These are phyloP conservation scores for Eristalinus aeneus DNA, from an alignment of 2,888 invertebrate species.

Conservation along the genomic window DNA sequence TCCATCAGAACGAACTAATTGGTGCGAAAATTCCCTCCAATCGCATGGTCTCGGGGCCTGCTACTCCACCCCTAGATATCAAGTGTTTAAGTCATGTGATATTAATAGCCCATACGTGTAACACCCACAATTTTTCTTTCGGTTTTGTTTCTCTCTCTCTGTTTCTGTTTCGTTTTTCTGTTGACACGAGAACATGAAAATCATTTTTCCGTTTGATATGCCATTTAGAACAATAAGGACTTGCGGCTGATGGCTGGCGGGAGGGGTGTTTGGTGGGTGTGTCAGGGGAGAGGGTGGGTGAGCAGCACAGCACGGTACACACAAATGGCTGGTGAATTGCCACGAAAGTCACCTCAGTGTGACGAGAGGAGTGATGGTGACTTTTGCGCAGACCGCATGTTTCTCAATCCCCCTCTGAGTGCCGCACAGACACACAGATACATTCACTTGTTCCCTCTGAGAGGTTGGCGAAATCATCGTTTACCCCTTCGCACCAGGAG, in stretches of 20 bases:
- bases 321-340: neutral
- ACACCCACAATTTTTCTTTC: slow-evolving; percentile 66
- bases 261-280: slow-evolving; percentile 15
- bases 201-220: slow-evolving; percentile 66
- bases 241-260: neutral
- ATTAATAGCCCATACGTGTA: slow-evolving; percentile 71
- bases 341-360: slow-evolving; percentile 43
- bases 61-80: slow-evolving; percentile 68
- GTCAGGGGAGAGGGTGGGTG: neutral
- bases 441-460: neutral
- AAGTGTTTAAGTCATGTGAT: slow-evolving; percentile 71
- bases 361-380: slow-evolving; percentile 45
- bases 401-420: slow-evolving; percentile 30
- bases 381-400: slow-evolving; percentile 47
- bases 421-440: neutral
- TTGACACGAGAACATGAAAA: slow-evolving; percentile 61
- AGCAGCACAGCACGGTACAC: neutral
- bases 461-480: neutral
- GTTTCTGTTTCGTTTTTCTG: neutral
- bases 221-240: slow-evolving; percentile 48
- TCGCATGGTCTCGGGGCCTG: slow-evolving; percentile 49
- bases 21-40: slow-evolving; percentile 70
- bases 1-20: slow-evolving; percentile 64
- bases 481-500: slow-evolving; percentile 28
- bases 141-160: slow-evolving; percentile 19